These are phyloP conservation scores for Tolypeutes matacus DNA, from an alignment of 2,797 vertebrate genomes.

Conservation along the genomic window DNA sequence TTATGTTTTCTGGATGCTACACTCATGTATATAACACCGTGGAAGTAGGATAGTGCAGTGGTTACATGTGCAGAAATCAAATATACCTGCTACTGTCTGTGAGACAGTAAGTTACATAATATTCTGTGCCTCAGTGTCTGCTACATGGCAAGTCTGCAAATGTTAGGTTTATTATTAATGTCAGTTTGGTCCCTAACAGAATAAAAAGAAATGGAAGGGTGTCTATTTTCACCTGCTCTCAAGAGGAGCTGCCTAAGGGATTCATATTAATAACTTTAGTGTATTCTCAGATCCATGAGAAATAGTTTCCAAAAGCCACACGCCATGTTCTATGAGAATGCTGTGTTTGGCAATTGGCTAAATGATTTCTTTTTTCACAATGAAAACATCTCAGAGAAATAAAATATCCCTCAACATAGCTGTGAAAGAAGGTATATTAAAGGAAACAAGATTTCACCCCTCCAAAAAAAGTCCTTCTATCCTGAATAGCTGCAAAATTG, in stretches of 20 bases:
- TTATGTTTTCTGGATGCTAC: background rate
- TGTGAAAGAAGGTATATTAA: slow-evolving; percentile 41
- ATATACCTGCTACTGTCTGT: background rate
- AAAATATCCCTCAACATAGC: slow-evolving; percentile 35
- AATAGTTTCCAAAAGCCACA: background rate
- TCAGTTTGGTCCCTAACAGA: background rate
- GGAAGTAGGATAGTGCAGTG: background rate
- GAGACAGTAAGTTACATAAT: background rate
- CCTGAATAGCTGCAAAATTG: slow-evolving; percentile 48
- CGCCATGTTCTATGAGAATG: background rate
- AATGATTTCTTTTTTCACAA: background rate
- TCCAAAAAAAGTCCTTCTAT: slow-evolving; percentile 44
- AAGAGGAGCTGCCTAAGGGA: background rate
- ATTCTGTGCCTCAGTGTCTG: background rate
- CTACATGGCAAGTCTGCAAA: background rate
- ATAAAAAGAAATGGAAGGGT: background rate
- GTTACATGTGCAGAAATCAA: background rate
- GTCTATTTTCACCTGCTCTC: slow-evolving; percentile 1
- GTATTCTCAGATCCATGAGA: background rate
- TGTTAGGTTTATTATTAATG: background rate
- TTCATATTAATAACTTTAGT: background rate
- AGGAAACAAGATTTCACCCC: slow-evolving; percentile 45
- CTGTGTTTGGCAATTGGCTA: background rate
- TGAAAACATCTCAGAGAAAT: slow-evolving; percentile 50
- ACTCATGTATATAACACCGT: background rate